Conservation (phyloP, 2,797 vertebrate species). For the Sebastes kiyomatsui region DNA sequence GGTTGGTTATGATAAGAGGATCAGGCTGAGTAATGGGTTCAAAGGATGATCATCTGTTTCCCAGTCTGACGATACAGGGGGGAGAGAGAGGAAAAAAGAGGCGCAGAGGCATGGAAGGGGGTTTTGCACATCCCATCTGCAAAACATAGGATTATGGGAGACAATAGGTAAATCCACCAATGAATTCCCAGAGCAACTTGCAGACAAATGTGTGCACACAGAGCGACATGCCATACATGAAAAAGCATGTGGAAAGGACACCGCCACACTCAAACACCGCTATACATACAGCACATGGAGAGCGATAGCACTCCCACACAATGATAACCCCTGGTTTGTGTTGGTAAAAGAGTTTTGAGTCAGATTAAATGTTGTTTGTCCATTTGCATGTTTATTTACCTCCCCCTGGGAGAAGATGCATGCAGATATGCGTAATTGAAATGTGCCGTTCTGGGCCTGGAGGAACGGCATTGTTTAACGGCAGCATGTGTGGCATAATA, state of each 20-base stretch:
- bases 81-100: slow-evolving; percentile 28
- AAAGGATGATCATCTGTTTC: slow-evolving; percentile 80
- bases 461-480: slow-evolving; percentile 56
- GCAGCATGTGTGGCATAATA: slow-evolving; percentile 63
- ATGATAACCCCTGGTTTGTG: slow-evolving; percentile 42
- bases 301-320: background rate
- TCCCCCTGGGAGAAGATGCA: slow-evolving; percentile 39
- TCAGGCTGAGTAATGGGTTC: slow-evolving; percentile 82
- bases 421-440: slow-evolving; percentile 65
- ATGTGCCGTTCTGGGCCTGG: slow-evolving; percentile 44
- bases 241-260: slow-evolving; percentile 17
- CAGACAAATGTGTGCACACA: slow-evolving; percentile 36
- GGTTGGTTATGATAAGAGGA: slow-evolving; percentile 82
- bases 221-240: slow-evolving; percentile 30
- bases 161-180: slow-evolving; percentile 75
- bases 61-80: slow-evolving; percentile 65
- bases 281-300: background rate
- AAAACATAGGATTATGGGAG: slow-evolving; percentile 77
- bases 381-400: slow-evolving; percentile 52
- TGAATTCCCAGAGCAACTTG: slow-evolving; percentile 50
- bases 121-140: slow-evolving; percentile 72
- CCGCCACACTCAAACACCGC: slow-evolving; percentile 6
- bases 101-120: slow-evolving; percentile 47
- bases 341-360: slow-evolving; percentile 20
- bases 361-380: slow-evolving; percentile 58